Evolutionary conservation across 2,888 invertebrate species (phyloP), one percentile per base, ranked within the genome.

Genomic region (Meganola albula): DNA sequence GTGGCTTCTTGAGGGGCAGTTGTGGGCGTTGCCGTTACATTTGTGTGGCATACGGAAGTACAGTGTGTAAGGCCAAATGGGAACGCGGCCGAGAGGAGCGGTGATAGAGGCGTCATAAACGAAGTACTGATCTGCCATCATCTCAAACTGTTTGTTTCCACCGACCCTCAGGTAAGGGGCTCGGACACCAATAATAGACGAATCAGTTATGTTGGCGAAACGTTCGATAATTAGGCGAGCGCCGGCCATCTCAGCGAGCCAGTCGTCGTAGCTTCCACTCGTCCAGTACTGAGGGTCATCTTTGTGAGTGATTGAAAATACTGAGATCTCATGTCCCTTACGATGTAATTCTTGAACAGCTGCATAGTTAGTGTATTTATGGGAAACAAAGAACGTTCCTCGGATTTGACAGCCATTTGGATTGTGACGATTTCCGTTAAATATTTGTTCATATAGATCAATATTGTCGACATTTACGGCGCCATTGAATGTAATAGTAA

Each of bases 41-140:
- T 94, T 96, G 86, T 97, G 97, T 1, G 97, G 96, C 94, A 97
- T 96, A 44, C 96, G 91, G 91, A 96, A 97, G 87, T 98, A 97
- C 12, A 98, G 86, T 2, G 98, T 98, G 87, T 98, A 98, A 0
- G 98, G 98, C 98, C 98, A 98, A 72, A 96, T 94, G 30, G 97
- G 97, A 12, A 96, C 95, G 27, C 95, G 92, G 18, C 93, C 90
- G 33, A 96, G 87, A 0, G 96, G 94, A 12, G 96, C 96, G 1
- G 96, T 96, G 64, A 98, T 96, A 7, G 97, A 96, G 12, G 97
- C 95, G 70, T 98, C 98, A 72, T 97, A 98, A 4, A 94, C 92
- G 74, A 97, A 97, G 83, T 94, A 95, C 71, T 97, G 95, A 75
- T 97, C 96, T 33, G 93, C 92, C 97, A 98, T 97, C 96, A 97